Evolutionary conservation across 2,888 invertebrate species (phyloP), one percentile per base, ranked within the genome.

Genomic region (Trichacis sp.): DNA sequence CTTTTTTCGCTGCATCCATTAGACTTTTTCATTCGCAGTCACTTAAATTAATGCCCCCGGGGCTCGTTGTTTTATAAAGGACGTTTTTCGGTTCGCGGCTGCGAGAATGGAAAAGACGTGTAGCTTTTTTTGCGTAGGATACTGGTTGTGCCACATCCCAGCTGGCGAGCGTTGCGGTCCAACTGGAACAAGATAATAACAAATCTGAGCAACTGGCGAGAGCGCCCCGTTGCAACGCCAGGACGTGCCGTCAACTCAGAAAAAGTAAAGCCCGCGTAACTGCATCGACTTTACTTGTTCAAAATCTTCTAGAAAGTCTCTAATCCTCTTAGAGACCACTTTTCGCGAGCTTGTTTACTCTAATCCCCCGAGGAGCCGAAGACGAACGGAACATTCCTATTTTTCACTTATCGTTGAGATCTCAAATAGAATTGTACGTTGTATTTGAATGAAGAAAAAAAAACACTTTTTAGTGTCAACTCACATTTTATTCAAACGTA

Each of bases 161-260:
- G 43, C 78, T 82, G 56, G 81, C 81, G 38, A 80, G 81, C 52
- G 81, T 83, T 51, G 80, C 82, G 49, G 81, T 82, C 43, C 81
- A 80, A 50, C 77, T 82, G 45, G 82, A 82, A 56, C 82, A 83
- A 68, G 82, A 83, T 73, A 81, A 78, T 75, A 83, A 82, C 78
- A 82, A 82, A 76, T 83, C 82, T 33, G 81, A 82, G 58, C 81
- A 82, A 73, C 71, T 81, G 59, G 58, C 68, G 30, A 71, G 79
- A 64, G 55, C 77, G 20, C 80, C 80, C 4, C 77, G 81, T 20
- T 82, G 82, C 68, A 79, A 70, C 50, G 77, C 80, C 51, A 74
- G 81, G 20, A 75, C 74, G 59, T 80, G 81, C 72, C 75, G 78
- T 36, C 76, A 77, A 29, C 64, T 77, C 24, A 73, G 78, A 57